Conservation (phyloP, 2,797 vertebrate species). For the Hypotaenidia okinawae region DNA sequence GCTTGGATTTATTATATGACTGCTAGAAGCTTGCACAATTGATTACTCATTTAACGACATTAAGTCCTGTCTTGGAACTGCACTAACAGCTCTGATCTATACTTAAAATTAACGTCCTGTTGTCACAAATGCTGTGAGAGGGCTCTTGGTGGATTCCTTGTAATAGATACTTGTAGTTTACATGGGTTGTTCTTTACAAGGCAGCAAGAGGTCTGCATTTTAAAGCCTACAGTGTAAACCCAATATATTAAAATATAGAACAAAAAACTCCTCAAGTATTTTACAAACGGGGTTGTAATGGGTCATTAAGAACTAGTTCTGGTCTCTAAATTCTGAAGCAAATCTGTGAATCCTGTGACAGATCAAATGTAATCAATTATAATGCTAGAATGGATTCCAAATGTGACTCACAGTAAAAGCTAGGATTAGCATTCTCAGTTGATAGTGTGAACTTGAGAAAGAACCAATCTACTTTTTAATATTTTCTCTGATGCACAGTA, state of each 20-base stretch:
- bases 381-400: not conserved
- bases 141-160: not conserved
- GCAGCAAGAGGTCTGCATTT: not conserved
- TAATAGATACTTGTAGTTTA: not conserved
- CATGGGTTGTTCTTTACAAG: not conserved
- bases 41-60: not conserved
- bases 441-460: not conserved
- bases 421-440: not conserved
- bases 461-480: not conserved
- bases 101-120: not conserved
- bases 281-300: not conserved
- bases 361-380: not conserved
- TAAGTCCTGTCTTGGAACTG: not conserved
- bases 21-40: not conserved
- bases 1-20: not conserved
- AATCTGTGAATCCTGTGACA: not conserved
- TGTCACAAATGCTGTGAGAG: not conserved
- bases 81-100: not conserved
- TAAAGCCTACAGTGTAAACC: not conserved
- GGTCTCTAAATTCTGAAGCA: not conserved
- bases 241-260: not conserved
- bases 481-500: not conserved
- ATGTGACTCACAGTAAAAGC: not conserved
- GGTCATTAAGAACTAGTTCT: not conserved
- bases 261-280: not conserved